Base-by-base conservation (phyloP, 2,113 vertebrate species). In the Urocitellus parryii region DNA sequence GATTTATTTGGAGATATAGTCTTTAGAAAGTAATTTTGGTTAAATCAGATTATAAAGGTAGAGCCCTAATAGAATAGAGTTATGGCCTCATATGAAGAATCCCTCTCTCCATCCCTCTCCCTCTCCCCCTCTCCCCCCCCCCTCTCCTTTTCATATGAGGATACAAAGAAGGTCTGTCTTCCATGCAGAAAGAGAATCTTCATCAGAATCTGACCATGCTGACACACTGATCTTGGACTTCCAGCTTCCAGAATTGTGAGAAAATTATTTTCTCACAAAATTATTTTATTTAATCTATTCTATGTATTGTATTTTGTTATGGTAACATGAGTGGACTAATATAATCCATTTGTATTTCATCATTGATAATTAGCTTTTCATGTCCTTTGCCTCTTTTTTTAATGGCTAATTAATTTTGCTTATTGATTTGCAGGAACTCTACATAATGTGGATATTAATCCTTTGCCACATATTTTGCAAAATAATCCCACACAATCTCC, bases 51-150 rank as follows among this genome's bases (percentile, higher is more conserved):
- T 61, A 78, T 85, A 72, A 25, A 17, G 13, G 8, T 27, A 5
- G 58, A 32, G 7, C 5, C 48, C 20, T 70, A 27, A 72, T 10
- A 20, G 0, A 5, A 42, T 27, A 79, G 56, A 68, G 65, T 45
- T 63, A 63, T 63, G 24, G 9, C 24, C 61, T 63, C 24, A 25
- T 63, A 63, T 25, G 58, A 61, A 20, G 20, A 63, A 61, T 22
- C 24, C 18, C 56, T 58, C 56, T 58, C 58, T 8, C 0, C 2
- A 2, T 61, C 53, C 4, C 27, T 24, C 10, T n/a, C 1, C 3
- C 48, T n/a, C 4, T n/a, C 18, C 56, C 34, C 56, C 20, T 48
- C 56, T n/a, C 22, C 6, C 34, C 25, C 32, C 22, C 8, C 8
- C 18, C 8, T 24, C 13, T 29, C 16, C 18, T 12, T 58, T 11